Base-by-base conservation (phyloP, 2,797 vertebrate species). In the Squalus acanthias region DNA sequence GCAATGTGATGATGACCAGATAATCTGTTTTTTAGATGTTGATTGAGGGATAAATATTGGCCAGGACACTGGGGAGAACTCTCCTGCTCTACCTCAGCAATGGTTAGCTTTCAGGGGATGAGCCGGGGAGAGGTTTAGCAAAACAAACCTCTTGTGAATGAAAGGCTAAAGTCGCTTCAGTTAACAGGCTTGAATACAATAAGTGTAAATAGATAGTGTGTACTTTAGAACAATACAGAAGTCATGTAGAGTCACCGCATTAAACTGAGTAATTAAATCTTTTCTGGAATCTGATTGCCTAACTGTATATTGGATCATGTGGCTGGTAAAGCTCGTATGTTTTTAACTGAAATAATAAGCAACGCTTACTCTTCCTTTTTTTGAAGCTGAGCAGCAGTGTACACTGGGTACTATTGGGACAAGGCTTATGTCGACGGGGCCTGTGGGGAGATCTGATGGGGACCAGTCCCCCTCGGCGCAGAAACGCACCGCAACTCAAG, bases 401-500 rank as follows among this genome's bases (percentile, higher is more conserved):
- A 96, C 69, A 72, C 50, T 74, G 70, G 94, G 94, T 76, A 57
- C 98, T 85, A 95, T 97, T 96, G 98, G 98, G 96, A 97, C 98
- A 79, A 98, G 98, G 87, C 97, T 98, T 96, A 97, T 98, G 95
- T 98, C 98, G 97, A 98, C 98, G 15, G 98, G 98, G 24, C 97
- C 98, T 96, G 98, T 98, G 96, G 99, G 99, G 97, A 98, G 99
- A 96, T 99, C 99, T 0, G 99, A 99, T 97, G 99, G 99, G 91
- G 99, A 99, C 96, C 99, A 99, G 96, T 98, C 98, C 24, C 98
- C 98, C 53, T 98, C 98, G 0, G 98, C 98, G 29, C 98, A 98
- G 96, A 99, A 99, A 97, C 98, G 99, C 97, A 98, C 98, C 12
- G 98, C 98, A n/a, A 97, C 98, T 3, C 98, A 99, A 97, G 98